phyloP scores from a whole-genome alignment of 2,113 vertebrate species.

The Toxostoma redivivum region DNA sequence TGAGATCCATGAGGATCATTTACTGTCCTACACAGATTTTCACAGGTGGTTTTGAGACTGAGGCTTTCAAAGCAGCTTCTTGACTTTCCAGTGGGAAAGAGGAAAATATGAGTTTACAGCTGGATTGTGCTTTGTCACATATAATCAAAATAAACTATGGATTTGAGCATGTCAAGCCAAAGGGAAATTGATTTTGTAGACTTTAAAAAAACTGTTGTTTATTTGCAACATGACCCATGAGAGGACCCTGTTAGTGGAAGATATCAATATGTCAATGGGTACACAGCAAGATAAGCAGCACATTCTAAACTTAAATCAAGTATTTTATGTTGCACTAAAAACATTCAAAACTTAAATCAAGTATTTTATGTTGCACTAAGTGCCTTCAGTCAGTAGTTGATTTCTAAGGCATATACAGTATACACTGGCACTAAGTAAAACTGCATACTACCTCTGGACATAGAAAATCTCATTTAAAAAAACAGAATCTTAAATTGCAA shows the following conservation, averaged over 20 bases:
- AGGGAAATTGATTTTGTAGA: neutral
- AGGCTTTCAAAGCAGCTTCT: neutral
- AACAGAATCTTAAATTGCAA: neutral
- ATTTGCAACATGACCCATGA: neutral
- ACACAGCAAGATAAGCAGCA: neutral
- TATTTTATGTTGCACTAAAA: neutral
- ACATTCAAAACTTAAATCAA: neutral
- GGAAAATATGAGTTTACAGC: neutral
- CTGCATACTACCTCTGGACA: neutral
- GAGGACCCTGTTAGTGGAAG: neutral
- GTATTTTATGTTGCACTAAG: neutral
- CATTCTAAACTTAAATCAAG: neutral
- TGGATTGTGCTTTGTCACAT: neutral
- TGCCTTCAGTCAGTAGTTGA: neutral
- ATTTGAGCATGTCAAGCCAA: neutral
- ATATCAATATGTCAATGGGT: neutral
- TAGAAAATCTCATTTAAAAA: neutral
- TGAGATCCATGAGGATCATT: neutral
- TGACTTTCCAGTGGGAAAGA: neutral
- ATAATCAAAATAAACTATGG: neutral
- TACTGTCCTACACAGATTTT: neutral
- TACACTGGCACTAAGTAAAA: neutral
- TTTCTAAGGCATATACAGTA: neutral
- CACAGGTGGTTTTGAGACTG: neutral
- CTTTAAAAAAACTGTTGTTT: neutral